Conservation (phyloP, 2,888 invertebrate species). For the Scelioninae gen. 2 region DNA sequence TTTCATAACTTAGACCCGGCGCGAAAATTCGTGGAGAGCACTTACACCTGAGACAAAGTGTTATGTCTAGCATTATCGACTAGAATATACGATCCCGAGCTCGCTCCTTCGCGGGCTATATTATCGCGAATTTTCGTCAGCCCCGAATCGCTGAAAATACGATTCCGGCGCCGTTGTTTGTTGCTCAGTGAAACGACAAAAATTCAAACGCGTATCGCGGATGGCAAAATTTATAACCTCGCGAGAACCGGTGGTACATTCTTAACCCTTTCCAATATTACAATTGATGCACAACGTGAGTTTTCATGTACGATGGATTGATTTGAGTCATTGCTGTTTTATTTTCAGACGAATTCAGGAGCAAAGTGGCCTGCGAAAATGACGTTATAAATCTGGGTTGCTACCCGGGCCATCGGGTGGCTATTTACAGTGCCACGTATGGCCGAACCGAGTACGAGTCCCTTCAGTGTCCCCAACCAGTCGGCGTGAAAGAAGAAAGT, state of each 20-base stretch:
- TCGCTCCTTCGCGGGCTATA: slow-evolving; percentile 19
- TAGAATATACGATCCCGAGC: slow-evolving; percentile 38
- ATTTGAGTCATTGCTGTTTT: slow-evolving; percentile 33
- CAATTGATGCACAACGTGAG: too few species aligned
- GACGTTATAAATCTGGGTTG: slow-evolving; percentile 92
- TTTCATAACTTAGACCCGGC: slow-evolving; percentile 6
- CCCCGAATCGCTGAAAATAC: slow-evolving; percentile 37
- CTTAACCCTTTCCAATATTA: too few species aligned
- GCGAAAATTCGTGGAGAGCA: slow-evolving; percentile 3
- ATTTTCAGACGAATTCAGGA: slow-evolving; percentile 92
- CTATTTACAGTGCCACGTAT: slow-evolving; percentile 94
- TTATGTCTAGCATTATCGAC: slow-evolving; percentile 53
- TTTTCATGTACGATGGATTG: slow-evolving; percentile 19
- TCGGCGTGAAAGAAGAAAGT: slow-evolving; percentile 92
- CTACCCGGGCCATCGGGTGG: slow-evolving; percentile 90
- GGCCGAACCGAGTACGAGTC: slow-evolving; percentile 92
- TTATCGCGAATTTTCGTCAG: slow-evolving; percentile 33
- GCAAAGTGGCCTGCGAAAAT: slow-evolving; percentile 95
- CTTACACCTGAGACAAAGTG: slow-evolving; percentile 55
- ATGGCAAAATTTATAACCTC: too few species aligned
- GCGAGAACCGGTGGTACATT: too few species aligned
- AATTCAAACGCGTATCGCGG: too few species aligned
- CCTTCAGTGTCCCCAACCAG: slow-evolving; percentile 89
- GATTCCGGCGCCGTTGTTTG: slow-evolving; percentile 36
- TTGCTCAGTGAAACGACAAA: slow-evolving; percentile 38